Evolutionary conservation across 2,888 invertebrate genomes (phyloP).

Genomic region (Tridacna crocea): DNA sequence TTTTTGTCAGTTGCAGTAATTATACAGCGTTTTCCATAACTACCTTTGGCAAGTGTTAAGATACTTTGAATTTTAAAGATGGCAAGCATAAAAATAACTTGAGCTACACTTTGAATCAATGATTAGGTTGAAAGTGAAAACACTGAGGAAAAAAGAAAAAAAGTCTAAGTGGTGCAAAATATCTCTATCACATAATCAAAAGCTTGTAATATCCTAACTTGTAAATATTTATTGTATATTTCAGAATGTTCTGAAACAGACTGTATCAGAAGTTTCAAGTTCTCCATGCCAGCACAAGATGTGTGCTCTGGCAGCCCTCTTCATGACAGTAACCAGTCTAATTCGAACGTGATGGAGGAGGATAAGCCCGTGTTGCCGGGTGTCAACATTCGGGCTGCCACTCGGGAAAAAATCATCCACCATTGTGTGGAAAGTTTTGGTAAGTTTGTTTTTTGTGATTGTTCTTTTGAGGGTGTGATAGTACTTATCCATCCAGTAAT

Average conservation of each 20-base stretch:
- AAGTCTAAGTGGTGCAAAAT: not conserved
- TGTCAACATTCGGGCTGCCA: constrained; percentile 79
- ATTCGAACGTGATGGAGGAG: constrained; percentile 76
- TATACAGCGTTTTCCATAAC: too few species aligned
- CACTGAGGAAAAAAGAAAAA: too few species aligned
- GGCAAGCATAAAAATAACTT: too few species aligned
- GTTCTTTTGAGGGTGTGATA: too few species aligned
- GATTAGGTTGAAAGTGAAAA: too few species aligned
- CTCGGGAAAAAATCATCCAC: constrained; percentile 83
- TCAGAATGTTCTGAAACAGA: constrained; percentile 68
- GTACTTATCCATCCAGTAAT: too few species aligned
- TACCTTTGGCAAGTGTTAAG: too few species aligned
- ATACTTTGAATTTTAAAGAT: too few species aligned
- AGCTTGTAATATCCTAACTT: not conserved
- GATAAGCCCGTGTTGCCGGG: constrained; percentile 80
- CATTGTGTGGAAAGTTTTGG: constrained; percentile 84
- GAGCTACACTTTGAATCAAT: too few species aligned
- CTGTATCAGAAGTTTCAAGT: constrained; percentile 60
- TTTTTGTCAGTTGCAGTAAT: too few species aligned
- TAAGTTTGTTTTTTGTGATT: constrained; percentile 67
- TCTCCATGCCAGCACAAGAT: constrained; percentile 67
- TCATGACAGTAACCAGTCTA: constrained; percentile 43
- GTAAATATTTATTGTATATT: constrained; percentile 25
- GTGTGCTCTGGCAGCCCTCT: constrained; percentile 48
- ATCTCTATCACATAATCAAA: too few species aligned